Percentiles rank a stretch among this genome's conserved stretches.
Evolutionary conservation across 2,888 invertebrate genomes (phyloP).

Genomic region (Barypeithes pellucidus): DNA sequence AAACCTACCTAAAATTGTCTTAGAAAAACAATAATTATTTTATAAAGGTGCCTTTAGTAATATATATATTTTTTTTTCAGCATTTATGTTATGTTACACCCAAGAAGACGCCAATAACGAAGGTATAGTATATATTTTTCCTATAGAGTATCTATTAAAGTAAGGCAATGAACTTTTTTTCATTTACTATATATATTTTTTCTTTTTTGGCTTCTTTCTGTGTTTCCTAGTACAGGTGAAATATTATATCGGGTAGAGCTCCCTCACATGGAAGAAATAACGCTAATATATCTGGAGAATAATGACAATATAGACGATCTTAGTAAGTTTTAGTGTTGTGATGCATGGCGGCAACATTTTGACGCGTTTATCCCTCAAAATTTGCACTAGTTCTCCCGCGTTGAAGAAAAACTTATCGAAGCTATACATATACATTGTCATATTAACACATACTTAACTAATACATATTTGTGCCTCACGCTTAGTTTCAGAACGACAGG

Average conservation of each 20-base stretch:
- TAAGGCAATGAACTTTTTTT: constrained; percentile 48
- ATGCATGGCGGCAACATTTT: constrained; percentile 69
- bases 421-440: constrained; percentile 50
- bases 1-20: constrained; percentile 4
- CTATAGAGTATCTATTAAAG: constrained; percentile 53
- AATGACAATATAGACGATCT: constrained; percentile 75
- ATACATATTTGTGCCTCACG: constrained; percentile 19
- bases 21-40: background rate
- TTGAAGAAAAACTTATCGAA: constrained; percentile 33
- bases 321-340: constrained; percentile 78
- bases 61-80: constrained; percentile 78
- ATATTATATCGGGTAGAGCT: constrained; percentile 95
- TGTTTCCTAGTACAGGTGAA: constrained; percentile 80
- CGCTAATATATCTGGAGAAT: constrained; percentile 95
- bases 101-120: constrained; percentile 93
- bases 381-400: constrained; percentile 52
- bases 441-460: constrained; percentile 51
- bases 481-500: constrained; percentile 1
- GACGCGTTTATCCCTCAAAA: constrained; percentile 57
- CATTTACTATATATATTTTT: constrained; percentile 55
- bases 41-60: background rate
- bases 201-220: constrained; percentile 72
- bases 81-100: constrained; percentile 95
- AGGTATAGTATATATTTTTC: constrained; percentile 76
- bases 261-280: constrained; percentile 94